phyloP scores from a whole-genome alignment of 53 echinoderm and acorn worm genomes.

The Paracentrotus lividus region DNA sequence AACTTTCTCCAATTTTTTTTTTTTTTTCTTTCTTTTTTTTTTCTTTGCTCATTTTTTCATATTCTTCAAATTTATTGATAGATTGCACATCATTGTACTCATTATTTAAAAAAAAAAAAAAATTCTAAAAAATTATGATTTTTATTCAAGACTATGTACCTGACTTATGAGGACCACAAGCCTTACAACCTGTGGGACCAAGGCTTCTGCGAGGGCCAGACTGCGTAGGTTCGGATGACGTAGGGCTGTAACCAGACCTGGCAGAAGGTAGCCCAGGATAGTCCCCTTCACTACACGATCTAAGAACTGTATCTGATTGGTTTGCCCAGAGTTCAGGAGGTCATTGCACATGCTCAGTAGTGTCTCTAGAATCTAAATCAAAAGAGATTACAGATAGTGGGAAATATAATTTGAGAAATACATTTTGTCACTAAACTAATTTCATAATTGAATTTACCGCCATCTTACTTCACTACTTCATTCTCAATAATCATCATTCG shows the following conservation, averaged over 20 bases:
- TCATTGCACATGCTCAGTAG: constrained; percentile 80
- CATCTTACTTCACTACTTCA: not conserved
- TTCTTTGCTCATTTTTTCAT: no score
- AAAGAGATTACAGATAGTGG: no score
- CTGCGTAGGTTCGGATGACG: constrained; percentile 82
- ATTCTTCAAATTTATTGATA: not conserved
- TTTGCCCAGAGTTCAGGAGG: constrained; percentile 69
- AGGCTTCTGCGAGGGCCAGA: constrained; percentile 76
- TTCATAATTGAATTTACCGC: not conserved
- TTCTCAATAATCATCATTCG: constrained; percentile 12
- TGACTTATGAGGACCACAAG: constrained; percentile 88
- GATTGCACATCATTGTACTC: no score
- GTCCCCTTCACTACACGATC: constrained; percentile 88
- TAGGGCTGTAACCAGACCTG: constrained; percentile 81
- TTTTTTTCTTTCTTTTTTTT: no score
- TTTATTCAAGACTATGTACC: constrained; percentile 48
- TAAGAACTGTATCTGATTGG: constrained; percentile 75
- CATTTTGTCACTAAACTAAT: not conserved
- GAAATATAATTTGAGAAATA: not conserved
- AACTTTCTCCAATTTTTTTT: no score
- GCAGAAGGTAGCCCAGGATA: constrained; percentile 86
- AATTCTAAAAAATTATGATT: not conserved
- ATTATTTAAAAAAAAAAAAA: no score
- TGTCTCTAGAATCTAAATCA: constrained; percentile 84
- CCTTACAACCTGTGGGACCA: constrained; percentile 87